Conservation (phyloP, 2,888 invertebrate species). For the Folsomia manolachei region DNA sequence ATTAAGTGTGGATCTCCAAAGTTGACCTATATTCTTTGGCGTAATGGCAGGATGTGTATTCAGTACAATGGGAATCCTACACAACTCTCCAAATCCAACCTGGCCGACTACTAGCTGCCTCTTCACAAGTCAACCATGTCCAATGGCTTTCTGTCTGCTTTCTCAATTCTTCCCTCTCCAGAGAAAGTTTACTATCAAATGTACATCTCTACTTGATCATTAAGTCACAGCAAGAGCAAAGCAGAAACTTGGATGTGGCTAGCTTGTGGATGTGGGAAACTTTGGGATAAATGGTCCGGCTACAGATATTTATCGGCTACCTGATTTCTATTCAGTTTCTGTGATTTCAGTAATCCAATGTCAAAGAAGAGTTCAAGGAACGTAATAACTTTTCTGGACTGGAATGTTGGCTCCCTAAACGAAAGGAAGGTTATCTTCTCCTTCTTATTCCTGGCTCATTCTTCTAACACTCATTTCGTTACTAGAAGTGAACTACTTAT, state of each 20-base stretch:
- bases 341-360: slow-evolving; percentile 18
- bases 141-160: neutral
- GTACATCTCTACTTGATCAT: neutral
- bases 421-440: neutral
- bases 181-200: slow-evolving; percentile 2
- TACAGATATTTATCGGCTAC: neutral
- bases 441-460: no score
- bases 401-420: neutral
- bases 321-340: slow-evolving; percentile 13
- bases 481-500: neutral
- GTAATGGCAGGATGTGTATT: neutral
- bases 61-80: neutral
- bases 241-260: no score
- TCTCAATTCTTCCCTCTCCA: no score
- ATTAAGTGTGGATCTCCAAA: neutral
- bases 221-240: neutral
- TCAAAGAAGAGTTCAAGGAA: slow-evolving; percentile 8
- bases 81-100: neutral
- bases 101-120: no score
- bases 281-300: neutral
- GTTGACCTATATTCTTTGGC: slow-evolving; percentile 6
- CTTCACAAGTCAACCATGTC: neutral
- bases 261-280: neutral
- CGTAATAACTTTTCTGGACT: slow-evolving; percentile 6
- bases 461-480: no score